A percentile compares a stretch with the other conserved stretches of the same genome.
phyloP scores from a whole-genome alignment of 2,888 invertebrate species.

The Papilio gigon region DNA sequence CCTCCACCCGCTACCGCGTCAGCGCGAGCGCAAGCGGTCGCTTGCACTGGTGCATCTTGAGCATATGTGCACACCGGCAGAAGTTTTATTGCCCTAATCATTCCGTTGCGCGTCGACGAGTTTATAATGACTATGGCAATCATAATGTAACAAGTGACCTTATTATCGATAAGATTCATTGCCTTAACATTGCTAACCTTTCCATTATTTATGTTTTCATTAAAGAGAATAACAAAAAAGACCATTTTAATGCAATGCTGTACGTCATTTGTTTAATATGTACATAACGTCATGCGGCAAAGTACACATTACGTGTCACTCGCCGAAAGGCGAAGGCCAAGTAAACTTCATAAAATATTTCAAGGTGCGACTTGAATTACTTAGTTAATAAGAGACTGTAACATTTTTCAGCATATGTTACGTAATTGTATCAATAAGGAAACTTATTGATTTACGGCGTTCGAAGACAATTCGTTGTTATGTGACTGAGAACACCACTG shows the following conservation, averaged over 20 bases:
- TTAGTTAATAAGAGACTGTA: slow-evolving; percentile 47
- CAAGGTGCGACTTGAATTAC: slow-evolving; percentile 53
- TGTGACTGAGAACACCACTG: slow-evolving; percentile 12
- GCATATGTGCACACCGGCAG: slow-evolving; percentile 25
- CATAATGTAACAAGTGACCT: slow-evolving; percentile 24
- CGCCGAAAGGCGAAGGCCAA: slow-evolving; percentile 65
- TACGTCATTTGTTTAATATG: slow-evolving; percentile 39
- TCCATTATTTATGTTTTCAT: slow-evolving; percentile 13
- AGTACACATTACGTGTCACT: slow-evolving; percentile 56
- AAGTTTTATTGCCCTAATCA: slow-evolving; percentile 37
- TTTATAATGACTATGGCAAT: slow-evolving; percentile 35
- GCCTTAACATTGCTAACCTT: slow-evolving; percentile 14
- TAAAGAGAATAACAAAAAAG: background rate
- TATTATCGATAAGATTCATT: slow-evolving; percentile 26
- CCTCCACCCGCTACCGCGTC: slow-evolving; percentile 48
- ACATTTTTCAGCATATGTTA: slow-evolving; percentile 46
- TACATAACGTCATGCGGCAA: slow-evolving; percentile 63
- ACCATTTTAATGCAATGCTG: slow-evolving; percentile 7
- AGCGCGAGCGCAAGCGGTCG: slow-evolving; percentile 33
- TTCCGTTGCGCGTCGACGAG: slow-evolving; percentile 32
- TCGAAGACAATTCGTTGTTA: slow-evolving; percentile 2
- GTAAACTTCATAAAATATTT: slow-evolving; percentile 63
- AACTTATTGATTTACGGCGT: slow-evolving; percentile 33
- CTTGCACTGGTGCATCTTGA: slow-evolving; percentile 41
- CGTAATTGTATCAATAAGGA: slow-evolving; percentile 49